phyloP scores from a whole-genome alignment of 2,888 invertebrate species.

The Andrena bucephala region DNA sequence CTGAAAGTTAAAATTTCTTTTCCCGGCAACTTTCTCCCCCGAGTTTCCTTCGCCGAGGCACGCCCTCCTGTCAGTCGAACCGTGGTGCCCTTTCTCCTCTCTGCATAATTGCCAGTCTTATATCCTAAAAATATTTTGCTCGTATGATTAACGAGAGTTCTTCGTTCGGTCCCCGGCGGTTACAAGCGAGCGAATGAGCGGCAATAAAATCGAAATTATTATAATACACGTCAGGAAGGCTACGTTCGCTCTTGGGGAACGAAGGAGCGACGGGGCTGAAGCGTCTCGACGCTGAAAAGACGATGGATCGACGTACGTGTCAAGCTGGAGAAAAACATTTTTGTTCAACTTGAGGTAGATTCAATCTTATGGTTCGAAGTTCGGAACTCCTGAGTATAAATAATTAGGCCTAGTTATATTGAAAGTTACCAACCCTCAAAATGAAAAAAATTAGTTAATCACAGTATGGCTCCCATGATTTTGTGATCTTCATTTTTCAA shows the following conservation, averaged over 20 bases:
- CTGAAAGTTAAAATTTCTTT: constrained; percentile 63
- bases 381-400: neutral
- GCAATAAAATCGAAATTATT: constrained; percentile 67
- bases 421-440: neutral
- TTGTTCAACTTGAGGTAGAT: neutral
- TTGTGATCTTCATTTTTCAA: no score
- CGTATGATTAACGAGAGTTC: constrained; percentile 77
- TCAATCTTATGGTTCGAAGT: neutral
- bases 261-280: neutral
- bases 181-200: constrained; percentile 34
- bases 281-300: constrained; percentile 1
- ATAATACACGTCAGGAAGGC: constrained; percentile 21
- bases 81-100: constrained; percentile 18
- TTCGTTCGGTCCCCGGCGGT: constrained; percentile 49
- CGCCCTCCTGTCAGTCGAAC: constrained; percentile 20
- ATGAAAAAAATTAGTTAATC: no score
- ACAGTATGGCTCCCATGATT: no score
- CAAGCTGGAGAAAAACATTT: neutral
- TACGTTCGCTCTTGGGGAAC: constrained; percentile 5
- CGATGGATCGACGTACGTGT: constrained; percentile 17
- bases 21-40: constrained; percentile 25
- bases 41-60: constrained; percentile 11
- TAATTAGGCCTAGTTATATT: neutral
- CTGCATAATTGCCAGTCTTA: constrained; percentile 73
- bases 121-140: constrained; percentile 74